Percentiles rank a stretch among this genome's conserved stretches.
phyloP scores from a whole-genome alignment of 2,113 vertebrate genomes.

The Glaucomys volans region DNA sequence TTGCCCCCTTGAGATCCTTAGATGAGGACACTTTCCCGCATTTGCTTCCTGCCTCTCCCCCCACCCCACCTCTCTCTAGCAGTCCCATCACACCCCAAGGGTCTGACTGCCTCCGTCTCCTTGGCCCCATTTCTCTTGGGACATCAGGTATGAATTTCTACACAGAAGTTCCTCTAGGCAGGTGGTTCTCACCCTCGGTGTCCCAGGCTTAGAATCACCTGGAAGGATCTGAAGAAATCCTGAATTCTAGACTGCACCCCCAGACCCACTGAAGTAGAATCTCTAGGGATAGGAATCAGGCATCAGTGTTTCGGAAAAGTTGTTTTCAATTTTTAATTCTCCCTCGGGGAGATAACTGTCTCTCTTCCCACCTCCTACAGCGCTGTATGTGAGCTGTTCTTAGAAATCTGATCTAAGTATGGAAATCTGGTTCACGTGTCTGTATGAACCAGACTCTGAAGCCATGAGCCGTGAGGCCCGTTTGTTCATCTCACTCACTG shows the following conservation, averaged over 20 bases:
- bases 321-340: conserved; percentile 20
- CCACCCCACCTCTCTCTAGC: too few species aligned
- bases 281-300: background rate
- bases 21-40: background rate
- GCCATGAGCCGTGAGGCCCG: background rate
- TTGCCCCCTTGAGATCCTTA: too few species aligned
- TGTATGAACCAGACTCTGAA: background rate
- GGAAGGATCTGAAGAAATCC: background rate
- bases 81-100: background rate
- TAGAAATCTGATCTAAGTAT: background rate
- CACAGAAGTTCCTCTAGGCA: background rate
- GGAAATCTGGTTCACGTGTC: background rate
- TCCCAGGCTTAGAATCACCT: background rate
- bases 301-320: background rate
- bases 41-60: background rate
- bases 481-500: background rate
- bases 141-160: background rate
- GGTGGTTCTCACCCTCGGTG: background rate
- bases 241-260: background rate
- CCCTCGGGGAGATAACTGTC: background rate
- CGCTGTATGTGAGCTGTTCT: background rate
- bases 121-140: background rate
- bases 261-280: background rate
- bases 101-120: background rate
- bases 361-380: background rate